Base-by-base conservation (phyloP, 2,888 invertebrate species). In the Saturnia japonica region DNA sequence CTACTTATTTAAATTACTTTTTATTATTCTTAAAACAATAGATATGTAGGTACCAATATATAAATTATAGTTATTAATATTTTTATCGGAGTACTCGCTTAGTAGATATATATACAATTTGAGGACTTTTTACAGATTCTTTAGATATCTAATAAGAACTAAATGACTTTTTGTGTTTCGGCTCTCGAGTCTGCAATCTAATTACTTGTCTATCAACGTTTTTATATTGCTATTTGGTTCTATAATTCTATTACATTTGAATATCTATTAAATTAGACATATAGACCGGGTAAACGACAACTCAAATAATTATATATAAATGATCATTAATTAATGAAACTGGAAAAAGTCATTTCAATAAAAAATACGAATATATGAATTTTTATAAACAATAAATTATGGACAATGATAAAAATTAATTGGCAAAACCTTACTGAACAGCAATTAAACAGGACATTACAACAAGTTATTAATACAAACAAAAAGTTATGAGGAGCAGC, bases 401-500 rank as follows among this genome's bases (percentile, higher is more conserved):
- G 14, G 4, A 28, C 6, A 60, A 60, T 60, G 28, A 73, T 71
- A 75, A 74, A 75, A 71, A 75, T 79, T 78, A 78, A 76, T 78
- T 73, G 77, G 70, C 71, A 73, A 77, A 75, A 79, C 78, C 74
- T 80, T 80, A 80, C 77, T 79, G 75, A 71, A 71, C 68, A 76
- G 69, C 77, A 80, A 80, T 78, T 75, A 75, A 71, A 69, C 74
- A 75, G 57, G 34, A 54, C 69, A 76, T 75, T 80, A 80, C 77
- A 81, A 80, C 78, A 82, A 81, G 82, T 80, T 75, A 82, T 82
- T 81, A 80, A 80, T 77, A 86, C 85, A 88, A 90, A 90, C 88
- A 89, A 89, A 88, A 89, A 88, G 88, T 89, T 89, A 90, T 91
- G 89, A 91, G 85, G 88, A 88, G 86, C 86, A 89, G 86, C 86